These are phyloP conservation scores for Nephila pilipes DNA, from an alignment of 1,140 invertebrate genomes.

Conservation along the genomic window DNA sequence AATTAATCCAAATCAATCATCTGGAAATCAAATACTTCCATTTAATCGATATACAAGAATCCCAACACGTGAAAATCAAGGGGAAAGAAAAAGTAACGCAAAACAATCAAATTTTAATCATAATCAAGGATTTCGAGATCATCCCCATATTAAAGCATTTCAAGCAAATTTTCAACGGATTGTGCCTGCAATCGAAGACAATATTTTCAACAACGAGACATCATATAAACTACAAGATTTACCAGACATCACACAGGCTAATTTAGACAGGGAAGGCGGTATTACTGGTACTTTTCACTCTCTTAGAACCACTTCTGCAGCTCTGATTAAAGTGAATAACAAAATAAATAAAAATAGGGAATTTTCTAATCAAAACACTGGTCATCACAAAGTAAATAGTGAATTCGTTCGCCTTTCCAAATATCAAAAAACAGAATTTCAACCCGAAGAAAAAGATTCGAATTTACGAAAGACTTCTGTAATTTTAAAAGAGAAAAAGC, in stretches of 20 bases:
- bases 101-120: not conserved
- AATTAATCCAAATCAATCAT: not conserved
- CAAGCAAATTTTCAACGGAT: not conserved
- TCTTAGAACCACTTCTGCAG: no score
- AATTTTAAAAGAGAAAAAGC: not conserved
- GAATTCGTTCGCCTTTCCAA: not conserved
- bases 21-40: not conserved
- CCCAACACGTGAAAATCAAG: not conserved
- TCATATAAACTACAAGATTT: not conserved
- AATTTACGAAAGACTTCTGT: not conserved
- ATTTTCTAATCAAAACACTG: not conserved
- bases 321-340: no score
- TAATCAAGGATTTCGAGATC: not conserved
- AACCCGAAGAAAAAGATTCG: not conserved
- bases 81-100: not conserved
- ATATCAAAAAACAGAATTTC: not conserved
- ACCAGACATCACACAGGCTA: not conserved
- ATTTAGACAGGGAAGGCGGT: not conserved
- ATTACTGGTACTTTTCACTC: no score
- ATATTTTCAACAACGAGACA: no score
- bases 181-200: not conserved
- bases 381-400: not conserved
- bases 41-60: not conserved
- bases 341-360: no score
- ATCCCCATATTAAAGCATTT: not conserved